These are phyloP conservation scores for Characodon lateralis DNA, from an alignment of 2,797 vertebrate genomes.

Conservation along the genomic window DNA sequence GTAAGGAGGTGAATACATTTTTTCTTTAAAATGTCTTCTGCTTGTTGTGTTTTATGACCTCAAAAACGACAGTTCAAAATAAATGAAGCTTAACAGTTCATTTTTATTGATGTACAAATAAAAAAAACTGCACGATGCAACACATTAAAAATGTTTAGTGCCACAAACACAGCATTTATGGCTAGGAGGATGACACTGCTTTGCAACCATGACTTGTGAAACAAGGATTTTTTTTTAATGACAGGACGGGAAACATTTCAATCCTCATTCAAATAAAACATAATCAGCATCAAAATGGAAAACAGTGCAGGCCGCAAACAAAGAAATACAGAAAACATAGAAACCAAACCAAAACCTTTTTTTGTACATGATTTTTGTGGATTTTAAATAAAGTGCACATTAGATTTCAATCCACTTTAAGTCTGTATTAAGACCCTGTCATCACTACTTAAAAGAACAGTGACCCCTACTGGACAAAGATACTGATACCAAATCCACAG, in stretches of 20 bases:
- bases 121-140: not conserved
- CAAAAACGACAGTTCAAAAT: not conserved
- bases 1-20: constrained; percentile 70
- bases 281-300: not conserved
- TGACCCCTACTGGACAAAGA: constrained; percentile 11
- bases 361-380: not conserved
- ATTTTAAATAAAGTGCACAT: constrained; percentile 57
- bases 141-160: not conserved
- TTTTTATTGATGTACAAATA: not conserved
- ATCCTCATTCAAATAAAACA: not conserved
- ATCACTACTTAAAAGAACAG: constrained; percentile 14
- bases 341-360: not conserved
- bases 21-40: constrained; percentile 46
- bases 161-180: not conserved
- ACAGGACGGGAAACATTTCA: not conserved
- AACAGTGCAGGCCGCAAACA: not conserved
- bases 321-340: not conserved
- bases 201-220: not conserved
- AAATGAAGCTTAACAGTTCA: constrained; percentile 16
- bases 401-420: constrained; percentile 3
- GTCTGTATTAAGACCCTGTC: not conserved
- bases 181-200: not conserved
- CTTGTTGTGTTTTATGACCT: not conserved
- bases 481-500: not conserved
- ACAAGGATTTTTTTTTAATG: not conserved